A percentile compares a stretch with the other conserved stretches of the same genome.
Conservation (phyloP, 2,113 vertebrate genomes). For the Reinhardtius hippoglossoides region DNA sequence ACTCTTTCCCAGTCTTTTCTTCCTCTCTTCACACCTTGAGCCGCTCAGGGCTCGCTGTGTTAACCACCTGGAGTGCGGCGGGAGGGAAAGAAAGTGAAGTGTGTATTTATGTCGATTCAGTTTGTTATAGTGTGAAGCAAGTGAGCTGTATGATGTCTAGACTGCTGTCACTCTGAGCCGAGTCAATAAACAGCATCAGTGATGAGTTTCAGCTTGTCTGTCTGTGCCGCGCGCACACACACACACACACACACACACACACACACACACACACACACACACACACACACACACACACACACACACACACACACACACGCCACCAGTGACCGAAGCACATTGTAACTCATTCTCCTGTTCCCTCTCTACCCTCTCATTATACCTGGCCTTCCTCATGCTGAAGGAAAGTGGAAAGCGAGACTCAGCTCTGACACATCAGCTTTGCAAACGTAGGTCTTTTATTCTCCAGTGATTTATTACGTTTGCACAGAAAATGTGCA, state of each 20-base stretch:
- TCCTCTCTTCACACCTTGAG: conserved; percentile 14
- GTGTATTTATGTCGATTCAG: conserved; percentile 15
- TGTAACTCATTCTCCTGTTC: conserved; percentile 4
- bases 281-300: neutral
- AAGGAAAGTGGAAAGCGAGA: conserved; percentile 11
- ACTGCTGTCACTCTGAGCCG: conserved; percentile 55
- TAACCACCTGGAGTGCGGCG: conserved; percentile 19
- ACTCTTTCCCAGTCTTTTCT: conserved; percentile 10
- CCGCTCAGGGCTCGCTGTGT: conserved; percentile 9
- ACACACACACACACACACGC: neutral
- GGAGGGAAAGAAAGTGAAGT: conserved; percentile 28
- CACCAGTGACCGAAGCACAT: neutral
- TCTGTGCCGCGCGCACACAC: conserved; percentile 22
- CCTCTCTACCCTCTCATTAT: conserved; percentile 6
- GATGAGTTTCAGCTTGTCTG: conserved; percentile 76
- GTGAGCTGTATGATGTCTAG: conserved; percentile 50
- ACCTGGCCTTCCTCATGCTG: neutral
- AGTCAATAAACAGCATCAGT: conserved; percentile 63
- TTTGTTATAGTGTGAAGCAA: conserved; percentile 28
- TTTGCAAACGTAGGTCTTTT: conserved; percentile 37
- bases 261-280: neutral
- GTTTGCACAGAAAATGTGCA: conserved; percentile 31
- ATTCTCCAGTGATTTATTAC: conserved; percentile 39
- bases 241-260: neutral
- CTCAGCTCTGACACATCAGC: conserved; percentile 7